Evolutionary conservation across 2,888 invertebrate species (phyloP), one percentile per base, ranked within the genome.

Genomic region (Gymnocheta viridis): DNA sequence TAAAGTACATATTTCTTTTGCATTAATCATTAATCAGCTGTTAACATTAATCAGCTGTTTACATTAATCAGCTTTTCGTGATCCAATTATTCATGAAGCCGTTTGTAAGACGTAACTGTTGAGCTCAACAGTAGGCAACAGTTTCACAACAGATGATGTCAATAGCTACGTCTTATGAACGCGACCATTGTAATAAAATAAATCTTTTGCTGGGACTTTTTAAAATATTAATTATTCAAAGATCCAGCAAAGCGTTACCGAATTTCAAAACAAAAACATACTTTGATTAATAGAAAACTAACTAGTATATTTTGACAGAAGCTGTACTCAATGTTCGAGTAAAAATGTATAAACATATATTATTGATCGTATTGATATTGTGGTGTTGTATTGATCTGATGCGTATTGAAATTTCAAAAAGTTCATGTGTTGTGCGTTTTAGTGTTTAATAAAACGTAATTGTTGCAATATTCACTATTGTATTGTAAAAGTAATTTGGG

Each of bases 291-390:
- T 4, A 24, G 6, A 60, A 38, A 27, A 35, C 10, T 5, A 24
- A 44, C 5, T 10, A 22, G 1, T 41, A 19, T 19, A 72, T 77
- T 85, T 86, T 87, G 86, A 87, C 87, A 86, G 76, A 86, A 87
- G 87, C 86, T 87, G 86, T 82, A 32, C 62, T 41, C 3, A 58
- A 24, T n/a, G 9, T 41, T 72, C 49, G 19, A 27, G 10, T 14
- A 22, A 60, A 27, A 19, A 54, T 27, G 54, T 54, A 22, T 56
- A 56, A 56, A 51, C 6, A 29, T 27, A 12, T 38, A 32, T 44
- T 32, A 24, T 24, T 35, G 56, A 73, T 66, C 66, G 69, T 77
- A 47, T 81, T 85, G 77, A 80, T 84, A 35, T 82, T 72, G 79
- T 79, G 79, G 66, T 79, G 64, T 79, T 76, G 76, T 79, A 54